Percentiles rank a stretch among this genome's conserved stretches.
Conservation (phyloP, 2,888 invertebrate genomes). For the Spisula solida region DNA sequence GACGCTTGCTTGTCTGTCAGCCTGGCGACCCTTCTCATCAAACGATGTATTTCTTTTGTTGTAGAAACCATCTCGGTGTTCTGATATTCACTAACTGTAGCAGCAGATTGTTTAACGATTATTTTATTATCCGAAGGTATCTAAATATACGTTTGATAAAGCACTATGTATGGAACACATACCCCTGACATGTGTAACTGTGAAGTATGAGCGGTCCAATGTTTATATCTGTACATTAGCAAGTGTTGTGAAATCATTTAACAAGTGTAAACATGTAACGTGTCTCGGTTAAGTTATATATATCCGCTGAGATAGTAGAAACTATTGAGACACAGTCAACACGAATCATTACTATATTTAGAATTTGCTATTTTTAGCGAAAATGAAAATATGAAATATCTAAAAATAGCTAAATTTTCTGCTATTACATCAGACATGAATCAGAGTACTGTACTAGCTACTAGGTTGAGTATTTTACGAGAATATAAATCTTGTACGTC, state of each 20-base stretch:
- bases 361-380: neutral
- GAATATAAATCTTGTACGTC: too few species aligned
- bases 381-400: neutral
- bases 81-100: neutral
- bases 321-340: neutral
- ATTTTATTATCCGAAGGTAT: neutral
- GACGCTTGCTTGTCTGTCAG: constrained; percentile 56
- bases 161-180: neutral
- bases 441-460: neutral
- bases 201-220: neutral
- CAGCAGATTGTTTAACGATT: neutral
- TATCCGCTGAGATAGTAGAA: neutral
- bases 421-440: neutral
- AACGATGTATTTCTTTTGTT: constrained; percentile 52
- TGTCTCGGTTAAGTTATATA: neutral
- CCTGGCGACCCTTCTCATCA: constrained; percentile 51
- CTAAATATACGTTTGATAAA: neutral
- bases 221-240: neutral
- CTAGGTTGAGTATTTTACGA: too few species aligned
- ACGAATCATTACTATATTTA: neutral
- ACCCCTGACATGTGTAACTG: neutral
- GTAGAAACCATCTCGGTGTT: constrained; percentile 20
- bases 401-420: neutral
- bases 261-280: neutral
- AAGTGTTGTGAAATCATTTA: neutral